These are phyloP conservation scores for Aleiodes sp. DNA, from an alignment of 1,140 invertebrate genomes.

Conservation along the genomic window DNA sequence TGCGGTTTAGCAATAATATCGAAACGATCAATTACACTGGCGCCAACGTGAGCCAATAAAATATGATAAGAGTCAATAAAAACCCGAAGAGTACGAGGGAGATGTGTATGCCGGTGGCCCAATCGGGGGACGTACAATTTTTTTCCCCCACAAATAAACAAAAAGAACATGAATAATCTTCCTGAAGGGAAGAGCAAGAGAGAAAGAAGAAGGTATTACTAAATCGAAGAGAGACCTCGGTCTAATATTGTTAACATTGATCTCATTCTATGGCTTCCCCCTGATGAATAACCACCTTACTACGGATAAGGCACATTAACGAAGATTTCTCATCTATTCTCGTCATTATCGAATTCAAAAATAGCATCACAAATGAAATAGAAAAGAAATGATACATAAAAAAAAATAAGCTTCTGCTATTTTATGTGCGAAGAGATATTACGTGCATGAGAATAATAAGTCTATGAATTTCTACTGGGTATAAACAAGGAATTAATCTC, in stretches of 20 bases:
- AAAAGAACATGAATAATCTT: neutral
- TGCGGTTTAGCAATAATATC: no score
- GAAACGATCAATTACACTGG: no score
- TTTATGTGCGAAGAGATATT: neutral
- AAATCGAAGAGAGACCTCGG: conserved; percentile 18
- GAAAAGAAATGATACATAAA: neutral
- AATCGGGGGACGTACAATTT: no score
- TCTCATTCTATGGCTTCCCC: neutral
- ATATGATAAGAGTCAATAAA: no score
- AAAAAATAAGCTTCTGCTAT: neutral
- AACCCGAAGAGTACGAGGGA: no score
- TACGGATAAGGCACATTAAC: neutral
- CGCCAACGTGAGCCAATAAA: no score
- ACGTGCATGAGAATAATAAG: neutral
- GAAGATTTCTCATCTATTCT: conserved; percentile 12
- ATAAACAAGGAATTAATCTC: neutral
- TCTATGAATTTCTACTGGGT: neutral
- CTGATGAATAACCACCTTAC: neutral
- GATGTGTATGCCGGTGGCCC: no score
- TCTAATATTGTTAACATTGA: conserved; percentile 25
- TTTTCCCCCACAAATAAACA: neutral
- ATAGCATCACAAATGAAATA: neutral
- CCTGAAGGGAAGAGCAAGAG: neutral
- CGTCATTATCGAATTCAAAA: neutral
- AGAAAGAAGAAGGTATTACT: no score